Evolutionary conservation across 2,113 vertebrate genomes (phyloP).

Genomic region (Notothenia rossii): DNA sequence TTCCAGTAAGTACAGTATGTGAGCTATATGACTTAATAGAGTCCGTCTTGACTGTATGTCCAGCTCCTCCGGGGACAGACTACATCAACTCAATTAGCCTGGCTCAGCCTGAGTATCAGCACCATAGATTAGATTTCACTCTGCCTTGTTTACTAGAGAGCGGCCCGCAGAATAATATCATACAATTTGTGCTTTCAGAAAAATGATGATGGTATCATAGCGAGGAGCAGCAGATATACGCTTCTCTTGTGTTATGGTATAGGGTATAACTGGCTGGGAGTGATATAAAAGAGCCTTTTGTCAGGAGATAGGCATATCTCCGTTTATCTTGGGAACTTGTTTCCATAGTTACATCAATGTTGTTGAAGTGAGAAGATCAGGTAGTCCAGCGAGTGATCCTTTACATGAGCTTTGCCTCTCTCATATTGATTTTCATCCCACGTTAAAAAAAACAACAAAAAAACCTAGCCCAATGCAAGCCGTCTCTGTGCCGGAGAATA

Average conservation of each 20-base stretch:
- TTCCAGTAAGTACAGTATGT: slow-evolving; percentile 67
- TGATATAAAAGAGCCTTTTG: slow-evolving; percentile 76
- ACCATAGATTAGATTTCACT: slow-evolving; percentile 84
- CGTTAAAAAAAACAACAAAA: slow-evolving; percentile 37
- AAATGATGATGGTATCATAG: slow-evolving; percentile 82
- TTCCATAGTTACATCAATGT: slow-evolving; percentile 86
- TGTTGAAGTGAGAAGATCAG: slow-evolving; percentile 81
- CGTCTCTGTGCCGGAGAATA: slow-evolving; percentile 49
- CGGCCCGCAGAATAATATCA: slow-evolving; percentile 81
- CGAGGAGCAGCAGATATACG: slow-evolving; percentile 69
- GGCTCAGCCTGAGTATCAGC: slow-evolving; percentile 80
- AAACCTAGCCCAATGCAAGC: slow-evolving; percentile 44
- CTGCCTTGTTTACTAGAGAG: slow-evolving; percentile 83
- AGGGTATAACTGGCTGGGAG: slow-evolving; percentile 67
- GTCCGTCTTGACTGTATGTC: slow-evolving; percentile 81
- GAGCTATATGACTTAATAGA: slow-evolving; percentile 76
- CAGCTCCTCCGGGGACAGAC: slow-evolving; percentile 80
- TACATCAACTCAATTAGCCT: slow-evolving; percentile 84
- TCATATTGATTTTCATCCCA: slow-evolving; percentile 80
- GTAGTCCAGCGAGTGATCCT: slow-evolving; percentile 82
- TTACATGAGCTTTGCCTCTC: slow-evolving; percentile 74
- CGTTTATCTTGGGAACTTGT: slow-evolving; percentile 78
- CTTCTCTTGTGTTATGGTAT: slow-evolving; percentile 56
- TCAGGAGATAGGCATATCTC: slow-evolving; percentile 73
- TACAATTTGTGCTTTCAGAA: slow-evolving; percentile 81